phyloP scores from a whole-genome alignment of 2,888 invertebrate genomes.

The Blastobasis adustella region DNA sequence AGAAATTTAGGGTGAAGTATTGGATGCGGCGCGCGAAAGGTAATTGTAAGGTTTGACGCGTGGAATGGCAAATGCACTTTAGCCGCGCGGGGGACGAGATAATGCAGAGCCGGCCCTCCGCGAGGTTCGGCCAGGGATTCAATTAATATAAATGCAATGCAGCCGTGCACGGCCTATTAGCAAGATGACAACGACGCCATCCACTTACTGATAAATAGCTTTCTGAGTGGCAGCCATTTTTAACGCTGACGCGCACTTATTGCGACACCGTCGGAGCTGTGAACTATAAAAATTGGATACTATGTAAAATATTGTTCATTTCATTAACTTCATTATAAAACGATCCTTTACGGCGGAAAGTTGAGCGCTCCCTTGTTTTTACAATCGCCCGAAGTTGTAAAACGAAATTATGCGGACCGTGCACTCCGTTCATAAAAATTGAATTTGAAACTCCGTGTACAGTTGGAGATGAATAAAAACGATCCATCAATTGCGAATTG shows the following conservation, averaged over 20 bases:
- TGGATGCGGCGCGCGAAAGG: slow-evolving; percentile 11
- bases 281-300: too few species aligned
- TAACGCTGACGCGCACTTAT: too few species aligned
- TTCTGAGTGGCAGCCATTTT: too few species aligned
- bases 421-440: slow-evolving; percentile 49
- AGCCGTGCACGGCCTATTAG: slow-evolving; percentile 15
- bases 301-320: too few species aligned
- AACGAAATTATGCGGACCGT: slow-evolving; percentile 44
- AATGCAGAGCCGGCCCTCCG: slow-evolving; percentile 45
- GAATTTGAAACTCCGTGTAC: slow-evolving; percentile 49
- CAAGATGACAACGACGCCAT: slow-evolving; percentile 3
- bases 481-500: slow-evolving; percentile 63
- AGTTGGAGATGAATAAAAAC: slow-evolving; percentile 59
- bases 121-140: slow-evolving; percentile 34
- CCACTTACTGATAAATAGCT: neutral
- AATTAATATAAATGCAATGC: slow-evolving; percentile 63
- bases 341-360: neutral
- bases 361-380: neutral
- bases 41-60: slow-evolving; percentile 58
- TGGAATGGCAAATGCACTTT: slow-evolving; percentile 66
- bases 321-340: neutral
- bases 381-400: slow-evolving; percentile 17
- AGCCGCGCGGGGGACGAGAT: slow-evolving; percentile 61
- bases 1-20: neutral
- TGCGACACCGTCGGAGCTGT: too few species aligned